Evolutionary conservation across 2,113 vertebrate genomes (phyloP).

Genomic region (Ochotona curzoniae): DNA sequence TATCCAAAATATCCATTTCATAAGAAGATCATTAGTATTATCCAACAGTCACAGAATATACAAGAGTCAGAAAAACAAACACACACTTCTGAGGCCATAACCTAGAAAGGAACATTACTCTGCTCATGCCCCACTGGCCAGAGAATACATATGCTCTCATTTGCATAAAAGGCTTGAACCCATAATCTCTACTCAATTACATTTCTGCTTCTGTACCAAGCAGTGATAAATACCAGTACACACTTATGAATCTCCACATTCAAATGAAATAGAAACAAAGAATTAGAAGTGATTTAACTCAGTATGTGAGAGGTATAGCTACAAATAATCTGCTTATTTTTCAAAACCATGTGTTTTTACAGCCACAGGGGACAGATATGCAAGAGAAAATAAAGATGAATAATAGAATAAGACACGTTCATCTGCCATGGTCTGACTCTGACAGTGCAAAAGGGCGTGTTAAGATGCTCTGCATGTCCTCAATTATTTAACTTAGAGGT

Average conservation of each 20-base stretch:
- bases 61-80: neutral
- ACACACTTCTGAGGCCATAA: neutral
- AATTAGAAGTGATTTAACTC: neutral
- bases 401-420: neutral
- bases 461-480: neutral
- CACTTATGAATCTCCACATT: neutral
- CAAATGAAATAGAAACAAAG: neutral
- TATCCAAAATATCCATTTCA: neutral
- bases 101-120: neutral
- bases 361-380: neutral
- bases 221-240: neutral
- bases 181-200: neutral
- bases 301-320: neutral
- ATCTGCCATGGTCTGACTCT: neutral
- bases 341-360: neutral
- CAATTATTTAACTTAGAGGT: neutral
- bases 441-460: neutral
- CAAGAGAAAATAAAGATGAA: neutral
- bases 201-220: neutral
- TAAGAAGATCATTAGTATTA: neutral
- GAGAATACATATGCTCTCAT: neutral
- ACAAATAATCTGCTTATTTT: neutral
- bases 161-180: neutral
- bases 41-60: neutral
- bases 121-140: neutral